A percentile compares a stretch with the other conserved stretches of the same genome.
Evolutionary conservation across 2,113 vertebrate species (phyloP).

Genomic region (Ancistrus triradiatus): DNA sequence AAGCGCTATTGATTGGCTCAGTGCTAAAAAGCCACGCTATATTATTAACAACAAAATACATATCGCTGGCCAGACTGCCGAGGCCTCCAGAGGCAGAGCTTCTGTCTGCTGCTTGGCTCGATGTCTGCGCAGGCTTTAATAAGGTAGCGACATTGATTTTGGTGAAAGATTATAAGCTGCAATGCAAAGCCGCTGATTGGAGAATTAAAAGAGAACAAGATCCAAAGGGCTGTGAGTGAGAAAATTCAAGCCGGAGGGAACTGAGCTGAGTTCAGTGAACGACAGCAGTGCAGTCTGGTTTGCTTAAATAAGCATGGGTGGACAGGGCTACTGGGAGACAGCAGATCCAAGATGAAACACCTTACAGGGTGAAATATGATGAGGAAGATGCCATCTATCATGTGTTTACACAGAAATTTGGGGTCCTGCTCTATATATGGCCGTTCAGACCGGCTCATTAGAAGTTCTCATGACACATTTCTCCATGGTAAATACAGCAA

Average conservation of each 20-base stretch:
- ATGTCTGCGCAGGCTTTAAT: conserved; percentile 1
- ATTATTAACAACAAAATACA: conserved; percentile 60
- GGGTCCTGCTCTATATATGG: too few relatives aligned
- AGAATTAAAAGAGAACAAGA: conserved; percentile 41
- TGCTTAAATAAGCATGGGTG: too few relatives aligned
- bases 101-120: neutral
- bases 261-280: too few relatives aligned
- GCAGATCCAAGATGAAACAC: too few relatives aligned
- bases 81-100: neutral
- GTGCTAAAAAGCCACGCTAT: conserved; percentile 58
- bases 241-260: neutral
- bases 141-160: neutral
- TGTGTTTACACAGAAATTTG: too few relatives aligned
- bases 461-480: too few relatives aligned
- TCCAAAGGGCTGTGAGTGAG: conserved; percentile 5
- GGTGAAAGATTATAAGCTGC: neutral
- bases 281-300: too few relatives aligned
- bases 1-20: conserved; percentile 67
- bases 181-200: conserved; percentile 38
- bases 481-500: too few relatives aligned
- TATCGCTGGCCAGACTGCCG: neutral
- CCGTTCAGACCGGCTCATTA: too few relatives aligned
- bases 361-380: too few relatives aligned
- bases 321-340: too few relatives aligned
- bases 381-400: too few relatives aligned